Evolutionary conservation across 2,888 invertebrate genomes (phyloP), one percentile per base, ranked within the genome.

Genomic region (Odontomyia ornata): DNA sequence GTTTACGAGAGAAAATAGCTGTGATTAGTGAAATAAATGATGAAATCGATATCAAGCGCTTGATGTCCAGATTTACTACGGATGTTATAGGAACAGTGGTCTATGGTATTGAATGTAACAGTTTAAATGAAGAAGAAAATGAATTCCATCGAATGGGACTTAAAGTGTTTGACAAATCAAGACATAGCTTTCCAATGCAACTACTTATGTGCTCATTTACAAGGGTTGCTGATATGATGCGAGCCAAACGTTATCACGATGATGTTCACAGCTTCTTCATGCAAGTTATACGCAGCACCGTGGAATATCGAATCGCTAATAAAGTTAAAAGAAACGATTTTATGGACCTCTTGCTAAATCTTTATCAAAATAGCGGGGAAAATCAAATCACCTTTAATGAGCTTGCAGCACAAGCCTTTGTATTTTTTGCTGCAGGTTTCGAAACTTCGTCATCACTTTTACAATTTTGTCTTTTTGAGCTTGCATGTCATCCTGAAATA

Each of bases 311-410:
- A 3, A 86, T 87, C 62, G 77, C 83, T 80, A 79, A 83, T 73
- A 81, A 83, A 2, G 75, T 85, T n/a, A 79, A 84, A 80, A 80
- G 89, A 56, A 88, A 88, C 78, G 88, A 90, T 80, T 89, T 89
- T 76, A 83, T 90, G 79, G 86, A 90, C 80, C 82, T 89, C 1
- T 82, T 90, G 7, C 87, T 89, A 83, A 87, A 88, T 77, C 84
- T 88, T 15, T 15, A 64, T n/a, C 2, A 30, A 9, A 28, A 30
- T 18, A n/a, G 0, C 3, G 57, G 56, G 0, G 72, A 52, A 1
- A 56, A 56, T 18, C n/a, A 56, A 4, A 18, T 79, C 1, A 75
- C 56, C 46, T 43, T 78, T 0, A 72, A 79, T 28, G 79, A 79
- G 64, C 65, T 79, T 4, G 81, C 80, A n/a, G 82, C 84, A 1